Evolutionary conservation across 2,113 vertebrate species (phyloP), one percentile per base, ranked within the genome.

Genomic region (Anarhynchus alexandrinus): DNA sequence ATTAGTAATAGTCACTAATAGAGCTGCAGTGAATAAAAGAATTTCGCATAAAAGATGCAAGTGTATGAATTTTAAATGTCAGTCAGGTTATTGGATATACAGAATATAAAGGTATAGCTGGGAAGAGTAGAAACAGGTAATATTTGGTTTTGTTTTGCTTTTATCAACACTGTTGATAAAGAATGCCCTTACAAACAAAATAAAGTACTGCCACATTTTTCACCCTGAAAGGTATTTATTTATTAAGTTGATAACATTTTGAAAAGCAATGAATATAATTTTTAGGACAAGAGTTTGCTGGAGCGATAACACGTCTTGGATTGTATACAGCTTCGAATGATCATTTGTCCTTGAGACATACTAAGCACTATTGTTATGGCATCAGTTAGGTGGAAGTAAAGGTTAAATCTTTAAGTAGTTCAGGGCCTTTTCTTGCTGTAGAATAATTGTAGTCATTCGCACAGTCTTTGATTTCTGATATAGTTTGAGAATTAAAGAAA

Each of bases 261-360:
- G 98, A 99, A 98, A 99, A 98, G 99, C 98, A 99, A 99, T 99
- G 98, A 99, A 99, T 99, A 98, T 99, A 97, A 98, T 99, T 99
- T 99, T 98, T 98, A 98, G 98, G 98, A 98, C 98, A 98, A 96
- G 97, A 98, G 98, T 98, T 98, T 98, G 94, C 97, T 95, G 94
- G 92, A 91, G 98, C 95, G 98, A 98, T 99, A 98, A 98, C 98
- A 97, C 66, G 89, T 98, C 97, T 97, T 94, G 97, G 95, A 98
- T 98, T 98, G 98, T 98, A 93, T 97, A 97, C 98, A 95, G 98
- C 97, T 97, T 78, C 45, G 87, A 95, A 94, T 51, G 97, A 97
- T 98, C 98, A 98, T 98, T 98, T 98, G 98, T 99, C 98, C 98
- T 98, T 98, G 98, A 98, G 98, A 98, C 96, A 96, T 89, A 88